Conservation (phyloP, 2,797 vertebrate genomes). For the Prunella strophiata region DNA sequence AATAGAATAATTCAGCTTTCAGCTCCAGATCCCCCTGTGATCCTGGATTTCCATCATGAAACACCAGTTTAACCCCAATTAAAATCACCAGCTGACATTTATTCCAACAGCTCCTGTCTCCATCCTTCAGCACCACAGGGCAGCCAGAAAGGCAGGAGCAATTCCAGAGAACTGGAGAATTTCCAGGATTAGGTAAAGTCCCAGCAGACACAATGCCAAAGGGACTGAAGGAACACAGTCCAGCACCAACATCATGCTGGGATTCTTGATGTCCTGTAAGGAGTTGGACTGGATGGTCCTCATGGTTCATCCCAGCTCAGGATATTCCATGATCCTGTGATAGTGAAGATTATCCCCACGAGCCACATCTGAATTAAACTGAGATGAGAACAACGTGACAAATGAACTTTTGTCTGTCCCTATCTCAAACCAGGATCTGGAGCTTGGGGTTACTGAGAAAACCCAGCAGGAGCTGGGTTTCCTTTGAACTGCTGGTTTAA, state of each 20-base stretch:
- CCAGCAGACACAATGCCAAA: neutral
- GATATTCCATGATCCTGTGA: neutral
- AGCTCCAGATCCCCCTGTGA: neutral
- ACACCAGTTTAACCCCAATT: neutral
- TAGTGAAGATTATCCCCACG: neutral
- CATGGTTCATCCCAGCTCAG: neutral
- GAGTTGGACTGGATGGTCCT: neutral
- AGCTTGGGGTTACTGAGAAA: neutral
- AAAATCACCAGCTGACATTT: neutral
- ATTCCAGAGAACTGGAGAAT: neutral
- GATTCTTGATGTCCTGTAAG: neutral
- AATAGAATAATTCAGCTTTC: neutral
- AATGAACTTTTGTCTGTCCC: neutral
- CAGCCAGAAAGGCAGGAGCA: neutral
- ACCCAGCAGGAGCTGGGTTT: neutral
- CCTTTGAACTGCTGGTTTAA: neutral
- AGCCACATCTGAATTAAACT: neutral
- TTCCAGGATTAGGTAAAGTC: neutral
- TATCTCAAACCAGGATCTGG: neutral
- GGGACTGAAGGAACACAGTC: neutral
- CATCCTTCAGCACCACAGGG: accelerated
- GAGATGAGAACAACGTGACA: neutral
- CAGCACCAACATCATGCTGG: neutral
- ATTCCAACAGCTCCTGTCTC: neutral
- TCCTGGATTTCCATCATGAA: neutral